A percentile compares a stretch with the other conserved stretches of the same genome.
Conservation (phyloP, 1,140 invertebrate genomes). For the Aphelinus atriplicis region DNA sequence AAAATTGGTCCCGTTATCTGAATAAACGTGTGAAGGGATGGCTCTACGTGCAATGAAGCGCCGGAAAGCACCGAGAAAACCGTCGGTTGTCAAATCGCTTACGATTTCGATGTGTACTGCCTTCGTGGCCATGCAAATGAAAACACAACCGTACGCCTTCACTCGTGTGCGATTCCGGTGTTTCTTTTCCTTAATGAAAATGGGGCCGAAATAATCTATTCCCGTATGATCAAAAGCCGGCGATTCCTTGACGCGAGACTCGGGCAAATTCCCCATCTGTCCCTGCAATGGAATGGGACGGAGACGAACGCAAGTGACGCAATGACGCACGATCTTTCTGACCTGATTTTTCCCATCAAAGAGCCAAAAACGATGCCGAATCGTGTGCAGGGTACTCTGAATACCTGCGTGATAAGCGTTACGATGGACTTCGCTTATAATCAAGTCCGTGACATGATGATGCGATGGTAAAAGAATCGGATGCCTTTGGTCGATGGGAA, state of each 20-base stretch:
- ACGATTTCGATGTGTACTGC: no score
- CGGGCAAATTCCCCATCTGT: conserved; percentile 44
- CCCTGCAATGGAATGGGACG: conserved; percentile 28
- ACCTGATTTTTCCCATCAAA: conserved; percentile 33
- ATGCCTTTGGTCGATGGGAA: conserved; percentile 49
- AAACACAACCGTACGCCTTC: background rate
- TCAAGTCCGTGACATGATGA: conserved; percentile 43
- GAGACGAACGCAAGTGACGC: conserved; percentile 25
- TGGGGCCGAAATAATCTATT: background rate
- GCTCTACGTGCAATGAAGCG: no score
- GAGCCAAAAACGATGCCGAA: conserved; percentile 38
- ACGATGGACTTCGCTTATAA: background rate
- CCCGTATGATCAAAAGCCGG: background rate
- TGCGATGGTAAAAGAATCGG: conserved; percentile 52
- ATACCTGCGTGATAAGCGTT: conserved; percentile 52
- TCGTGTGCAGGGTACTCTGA: conserved; percentile 13
- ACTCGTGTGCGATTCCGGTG: background rate
- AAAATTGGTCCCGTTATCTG: no score
- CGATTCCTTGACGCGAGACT: no score
- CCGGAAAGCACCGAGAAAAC: no score
- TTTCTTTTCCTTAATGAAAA: conserved; percentile 15
- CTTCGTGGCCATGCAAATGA: no score
- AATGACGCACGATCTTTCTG: conserved; percentile 30
- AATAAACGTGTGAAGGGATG: no score
- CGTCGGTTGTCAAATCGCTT: no score